These are phyloP conservation scores for Syngnathus scovelli DNA, from an alignment of 2,113 vertebrate species.

Conservation along the genomic window DNA sequence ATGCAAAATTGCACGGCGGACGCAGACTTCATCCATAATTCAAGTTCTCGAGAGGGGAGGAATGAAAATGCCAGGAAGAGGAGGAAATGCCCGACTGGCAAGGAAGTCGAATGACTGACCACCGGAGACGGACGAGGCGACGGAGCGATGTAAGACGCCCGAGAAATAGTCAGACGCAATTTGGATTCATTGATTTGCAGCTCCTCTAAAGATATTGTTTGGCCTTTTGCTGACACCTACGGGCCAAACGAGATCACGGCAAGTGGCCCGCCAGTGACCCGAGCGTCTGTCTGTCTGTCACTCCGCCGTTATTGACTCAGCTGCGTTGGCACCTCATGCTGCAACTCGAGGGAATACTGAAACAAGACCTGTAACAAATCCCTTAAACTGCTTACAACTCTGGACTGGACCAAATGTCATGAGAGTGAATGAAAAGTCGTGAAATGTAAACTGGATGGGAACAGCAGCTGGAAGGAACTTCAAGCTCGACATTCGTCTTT, in stretches of 20 bases:
- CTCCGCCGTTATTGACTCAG: conserved; percentile 23
- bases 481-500: not conserved
- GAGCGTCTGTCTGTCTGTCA: not conserved
- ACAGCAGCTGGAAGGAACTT: not conserved
- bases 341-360: not conserved
- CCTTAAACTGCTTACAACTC: not conserved
- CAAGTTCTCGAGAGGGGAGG: not conserved
- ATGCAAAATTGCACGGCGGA: conserved; percentile 11
- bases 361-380: conserved; percentile 14
- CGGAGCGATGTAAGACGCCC: not conserved
- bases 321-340: conserved; percentile 1
- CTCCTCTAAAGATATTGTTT: not conserved
- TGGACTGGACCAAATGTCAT: not conserved
- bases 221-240: conserved; percentile 51
- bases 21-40: conserved; percentile 13
- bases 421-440: not conserved
- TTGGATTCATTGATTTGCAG: not conserved
- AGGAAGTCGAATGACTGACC: not conserved
- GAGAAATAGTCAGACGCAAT: not conserved
- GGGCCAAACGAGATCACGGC: conserved; percentile 36
- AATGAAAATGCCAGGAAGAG: not conserved
- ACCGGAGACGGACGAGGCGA: not conserved
- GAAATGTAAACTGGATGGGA: not conserved
- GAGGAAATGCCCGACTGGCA: not conserved
- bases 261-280: conserved; percentile 27